Percentiles rank a stretch among this genome's conserved stretches.
Evolutionary conservation across 2,797 vertebrate genomes (phyloP).

Genomic region (Coracias cyanogaster): DNA sequence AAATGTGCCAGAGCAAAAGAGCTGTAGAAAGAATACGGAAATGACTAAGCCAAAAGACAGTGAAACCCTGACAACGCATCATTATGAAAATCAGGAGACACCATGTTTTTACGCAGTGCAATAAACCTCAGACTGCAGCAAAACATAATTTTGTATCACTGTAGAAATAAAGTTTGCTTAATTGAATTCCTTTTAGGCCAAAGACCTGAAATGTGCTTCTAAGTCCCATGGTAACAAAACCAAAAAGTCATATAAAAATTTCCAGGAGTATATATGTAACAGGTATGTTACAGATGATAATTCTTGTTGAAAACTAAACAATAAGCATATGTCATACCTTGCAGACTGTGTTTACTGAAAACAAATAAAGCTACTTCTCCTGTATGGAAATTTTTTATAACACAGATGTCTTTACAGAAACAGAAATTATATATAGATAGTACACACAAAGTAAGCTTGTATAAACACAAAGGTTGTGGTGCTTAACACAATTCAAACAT

Average conservation of each 20-base stretch:
- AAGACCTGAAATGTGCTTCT: not conserved
- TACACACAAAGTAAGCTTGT: not conserved
- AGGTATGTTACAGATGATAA: not conserved
- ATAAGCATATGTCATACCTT: not conserved
- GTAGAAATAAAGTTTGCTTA: not conserved
- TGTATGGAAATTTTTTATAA: not conserved
- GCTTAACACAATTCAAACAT: not conserved
- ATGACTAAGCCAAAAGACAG: not conserved
- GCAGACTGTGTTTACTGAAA: not conserved
- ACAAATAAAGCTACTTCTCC: not conserved
- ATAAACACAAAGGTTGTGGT: not conserved
- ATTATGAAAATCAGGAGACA: rapidly evolving
- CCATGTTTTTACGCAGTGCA: not conserved
- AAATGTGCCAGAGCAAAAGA: not conserved
- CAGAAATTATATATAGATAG: not conserved
- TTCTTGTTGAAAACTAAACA: not conserved
- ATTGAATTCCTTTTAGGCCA: not conserved
- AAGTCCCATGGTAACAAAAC: not conserved
- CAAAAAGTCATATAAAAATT: not conserved
- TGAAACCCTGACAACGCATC: not conserved
- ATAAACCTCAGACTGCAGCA: not conserved
- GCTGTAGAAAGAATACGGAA: not conserved
- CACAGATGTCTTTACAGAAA: not conserved
- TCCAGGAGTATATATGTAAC: not conserved
- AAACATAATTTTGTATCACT: not conserved